Conservation (phyloP, 35 echinoderm and acorn worm species). For the Acanthaster planci region DNA sequence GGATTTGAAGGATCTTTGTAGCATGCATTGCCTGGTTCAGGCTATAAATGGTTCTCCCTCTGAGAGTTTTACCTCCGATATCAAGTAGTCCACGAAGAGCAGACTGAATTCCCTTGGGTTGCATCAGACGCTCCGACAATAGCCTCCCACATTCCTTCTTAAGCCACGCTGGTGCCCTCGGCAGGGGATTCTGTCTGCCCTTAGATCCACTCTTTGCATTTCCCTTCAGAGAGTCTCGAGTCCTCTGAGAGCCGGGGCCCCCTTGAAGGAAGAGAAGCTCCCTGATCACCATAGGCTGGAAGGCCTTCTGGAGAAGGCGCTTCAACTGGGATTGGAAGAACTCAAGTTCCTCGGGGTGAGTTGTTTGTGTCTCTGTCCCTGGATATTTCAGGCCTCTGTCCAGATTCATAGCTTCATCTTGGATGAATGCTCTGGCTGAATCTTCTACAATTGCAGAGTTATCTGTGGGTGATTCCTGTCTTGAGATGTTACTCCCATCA, state of each 20-base stretch:
- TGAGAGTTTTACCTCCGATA: conserved; percentile 53
- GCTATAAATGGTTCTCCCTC: background rate
- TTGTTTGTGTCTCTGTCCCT: background rate
- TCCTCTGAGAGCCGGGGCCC: conserved; percentile 45
- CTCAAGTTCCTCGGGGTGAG: background rate
- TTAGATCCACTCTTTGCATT: background rate
- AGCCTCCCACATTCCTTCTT: conserved; percentile 64
- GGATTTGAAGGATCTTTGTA: background rate
- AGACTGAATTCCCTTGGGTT: conserved; percentile 66
- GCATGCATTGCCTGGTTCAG: background rate
- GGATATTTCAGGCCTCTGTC: background rate
- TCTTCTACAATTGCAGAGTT: background rate
- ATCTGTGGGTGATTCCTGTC: background rate
- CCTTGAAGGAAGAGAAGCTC: conserved; percentile 88
- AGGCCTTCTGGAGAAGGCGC: conserved; percentile 49
- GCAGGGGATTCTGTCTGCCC: conserved; percentile 52
- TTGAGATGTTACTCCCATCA: too few species aligned
- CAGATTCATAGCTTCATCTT: background rate
- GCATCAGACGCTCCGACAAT: conserved; percentile 69
- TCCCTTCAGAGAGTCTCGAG: background rate
- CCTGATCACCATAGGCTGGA: conserved; percentile 78
- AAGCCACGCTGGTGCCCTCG: conserved; percentile 74
- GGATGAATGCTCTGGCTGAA: background rate
- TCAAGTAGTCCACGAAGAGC: conserved; percentile 70
- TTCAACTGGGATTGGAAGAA: conserved; percentile 57